These are phyloP conservation scores for Channallabes apus DNA, from an alignment of 2,797 vertebrate genomes.

Conservation along the genomic window DNA sequence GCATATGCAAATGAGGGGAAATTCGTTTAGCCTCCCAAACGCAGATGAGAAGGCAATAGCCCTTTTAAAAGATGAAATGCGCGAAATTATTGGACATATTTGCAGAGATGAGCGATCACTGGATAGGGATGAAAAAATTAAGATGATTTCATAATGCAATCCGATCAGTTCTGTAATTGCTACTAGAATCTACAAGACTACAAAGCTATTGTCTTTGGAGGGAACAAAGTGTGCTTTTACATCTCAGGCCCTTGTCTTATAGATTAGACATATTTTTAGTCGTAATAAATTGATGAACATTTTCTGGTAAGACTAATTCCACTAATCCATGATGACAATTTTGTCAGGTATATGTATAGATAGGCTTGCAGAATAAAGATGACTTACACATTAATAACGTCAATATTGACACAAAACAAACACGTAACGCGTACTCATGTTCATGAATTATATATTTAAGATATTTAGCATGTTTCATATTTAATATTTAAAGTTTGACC, in stretches of 20 bases:
- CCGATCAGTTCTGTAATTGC: too few relatives aligned
- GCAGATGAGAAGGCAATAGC: conserved; percentile 52
- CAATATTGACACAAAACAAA: not conserved
- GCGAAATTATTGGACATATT: conserved; percentile 19
- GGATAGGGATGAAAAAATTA: not conserved
- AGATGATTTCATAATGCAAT: not conserved
- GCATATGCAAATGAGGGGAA: conserved; percentile 79
- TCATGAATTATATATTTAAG: not conserved
- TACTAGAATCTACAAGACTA: not conserved
- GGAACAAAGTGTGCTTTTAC: not conserved
- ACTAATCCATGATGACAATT: not conserved
- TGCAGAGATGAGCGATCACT: not conserved
- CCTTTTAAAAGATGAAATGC: conserved; percentile 26
- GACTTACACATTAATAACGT: not conserved
- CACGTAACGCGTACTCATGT: not conserved
- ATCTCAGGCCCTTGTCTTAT: not conserved
- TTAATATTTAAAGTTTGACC: not conserved
- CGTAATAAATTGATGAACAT: not conserved
- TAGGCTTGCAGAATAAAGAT: not conserved
- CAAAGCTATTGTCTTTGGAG: not conserved
- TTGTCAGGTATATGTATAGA: too few relatives aligned
- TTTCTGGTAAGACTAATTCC: not conserved
- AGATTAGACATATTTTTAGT: not conserved
- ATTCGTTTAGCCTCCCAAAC: conserved; percentile 66
- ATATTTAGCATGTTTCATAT: not conserved